Conservation (phyloP, 2,888 invertebrate species). For the Lasioglossum leucozonium region DNA sequence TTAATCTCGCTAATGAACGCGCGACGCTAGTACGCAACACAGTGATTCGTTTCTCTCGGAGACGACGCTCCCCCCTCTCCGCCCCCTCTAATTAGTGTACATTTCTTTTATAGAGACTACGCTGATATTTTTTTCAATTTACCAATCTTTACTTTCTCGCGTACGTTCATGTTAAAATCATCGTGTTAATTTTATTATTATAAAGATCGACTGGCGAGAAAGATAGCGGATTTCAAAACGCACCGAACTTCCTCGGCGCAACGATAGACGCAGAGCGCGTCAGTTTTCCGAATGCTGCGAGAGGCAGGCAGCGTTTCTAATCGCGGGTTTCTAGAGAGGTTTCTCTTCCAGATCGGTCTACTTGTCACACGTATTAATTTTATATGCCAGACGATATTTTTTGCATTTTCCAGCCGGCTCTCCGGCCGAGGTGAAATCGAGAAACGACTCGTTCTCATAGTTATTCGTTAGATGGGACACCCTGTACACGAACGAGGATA, state of each 20-base stretch:
- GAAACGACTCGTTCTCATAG: neutral
- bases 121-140: too few relatives aligned
- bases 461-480: too few relatives aligned
- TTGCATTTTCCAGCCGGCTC: neutral
- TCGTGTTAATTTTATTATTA: too few relatives aligned
- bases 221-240: too few relatives aligned
- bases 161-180: too few relatives aligned
- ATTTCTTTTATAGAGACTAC: neutral
- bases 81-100: neutral
- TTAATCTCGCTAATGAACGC: conserved; percentile 44
- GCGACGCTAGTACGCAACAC: neutral
- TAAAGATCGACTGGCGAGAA: too few relatives aligned
- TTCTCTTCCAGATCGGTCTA: conserved; percentile 27
- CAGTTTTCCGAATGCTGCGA: neutral
- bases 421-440: neutral
- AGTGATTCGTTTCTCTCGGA: neutral
- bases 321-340: conserved; percentile 38
- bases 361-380: conserved; percentile 36
- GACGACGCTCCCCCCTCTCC: neutral
- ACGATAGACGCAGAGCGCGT: neutral
- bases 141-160: too few relatives aligned
- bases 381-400: conserved; percentile 3
- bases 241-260: neutral
- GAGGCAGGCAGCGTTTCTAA: conserved; percentile 29
- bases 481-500: neutral